These are phyloP conservation scores for Eristalis intricaria DNA, from an alignment of 2,888 invertebrate species.

Conservation along the genomic window DNA sequence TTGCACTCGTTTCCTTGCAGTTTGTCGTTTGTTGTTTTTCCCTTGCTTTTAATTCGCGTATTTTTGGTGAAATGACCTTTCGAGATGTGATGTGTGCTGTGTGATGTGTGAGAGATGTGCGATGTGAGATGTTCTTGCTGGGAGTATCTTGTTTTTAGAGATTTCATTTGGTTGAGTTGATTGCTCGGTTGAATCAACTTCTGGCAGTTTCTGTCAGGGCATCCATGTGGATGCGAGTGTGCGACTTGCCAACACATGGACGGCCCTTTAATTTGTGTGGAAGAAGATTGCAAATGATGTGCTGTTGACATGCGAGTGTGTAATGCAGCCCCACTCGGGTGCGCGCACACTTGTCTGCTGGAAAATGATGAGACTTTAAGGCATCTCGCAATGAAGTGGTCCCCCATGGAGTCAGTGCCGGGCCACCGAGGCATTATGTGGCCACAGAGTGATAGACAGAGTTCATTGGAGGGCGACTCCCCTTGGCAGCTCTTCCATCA, in stretches of 20 bases:
- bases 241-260: background rate
- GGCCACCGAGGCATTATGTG: background rate
- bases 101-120: background rate
- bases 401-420: background rate
- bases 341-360: too few species aligned
- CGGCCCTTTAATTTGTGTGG: background rate
- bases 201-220: conserved; percentile 21
- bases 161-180: conserved; percentile 32
- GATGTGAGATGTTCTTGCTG: conserved; percentile 5
- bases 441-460: background rate
- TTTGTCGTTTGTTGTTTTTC: background rate
- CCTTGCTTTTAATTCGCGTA: background rate
- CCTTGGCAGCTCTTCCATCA: background rate
- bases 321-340: background rate
- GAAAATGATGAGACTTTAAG: background rate
- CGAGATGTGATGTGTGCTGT: background rate
- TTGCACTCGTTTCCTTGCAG: conserved; percentile 39
- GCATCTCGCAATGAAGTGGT: background rate
- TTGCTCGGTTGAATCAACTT: conserved; percentile 23
- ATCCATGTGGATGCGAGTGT: background rate
- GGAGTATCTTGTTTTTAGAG: conserved; percentile 20
- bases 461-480: background rate
- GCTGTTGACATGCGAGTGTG: background rate
- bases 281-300: background rate
- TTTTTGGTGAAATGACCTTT: conserved; percentile 49